Evolutionary conservation across 2,888 invertebrate genomes (phyloP).

Genomic region (Ochropacha duplaris): DNA sequence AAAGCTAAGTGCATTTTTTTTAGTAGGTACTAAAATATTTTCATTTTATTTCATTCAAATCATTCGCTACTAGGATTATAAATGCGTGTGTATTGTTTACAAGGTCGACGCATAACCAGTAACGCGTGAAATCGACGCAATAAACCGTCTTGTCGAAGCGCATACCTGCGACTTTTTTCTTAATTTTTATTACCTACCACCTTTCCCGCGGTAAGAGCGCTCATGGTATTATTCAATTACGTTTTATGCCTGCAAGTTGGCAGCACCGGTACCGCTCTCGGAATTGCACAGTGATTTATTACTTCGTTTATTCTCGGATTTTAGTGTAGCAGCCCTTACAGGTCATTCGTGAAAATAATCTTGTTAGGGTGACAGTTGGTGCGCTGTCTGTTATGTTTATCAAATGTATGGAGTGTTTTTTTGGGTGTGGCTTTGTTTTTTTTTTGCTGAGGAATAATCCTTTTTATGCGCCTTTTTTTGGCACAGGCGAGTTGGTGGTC

Average conservation of each 20-base stretch:
- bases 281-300: slow-evolving; percentile 69
- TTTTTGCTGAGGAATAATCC: too few relatives aligned
- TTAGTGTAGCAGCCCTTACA: slow-evolving; percentile 53
- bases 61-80: slow-evolving; percentile 12
- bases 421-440: background rate
- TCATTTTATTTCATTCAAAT: too few relatives aligned
- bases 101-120: slow-evolving; percentile 10
- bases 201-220: slow-evolving; percentile 43
- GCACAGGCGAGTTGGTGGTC: background rate
- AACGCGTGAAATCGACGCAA: slow-evolving; percentile 30
- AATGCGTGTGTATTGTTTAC: slow-evolving; percentile 24
- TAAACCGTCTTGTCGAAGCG: slow-evolving; percentile 29
- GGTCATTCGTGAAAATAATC: slow-evolving; percentile 11
- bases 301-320: slow-evolving; percentile 56
- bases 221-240: slow-evolving; percentile 68
- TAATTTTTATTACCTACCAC: slow-evolving; percentile 47
- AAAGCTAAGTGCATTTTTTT: too few relatives aligned
- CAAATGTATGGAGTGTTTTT: background rate
- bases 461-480: background rate
- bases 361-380: background rate
- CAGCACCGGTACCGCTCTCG: slow-evolving; percentile 55
- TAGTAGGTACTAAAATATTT: too few relatives aligned
- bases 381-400: background rate
- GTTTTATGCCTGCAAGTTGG: slow-evolving; percentile 64
- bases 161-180: slow-evolving; percentile 28